A percentile compares a stretch with the other conserved stretches of the same genome.
Conservation (phyloP, 2,113 vertebrate genomes). For the Hippocampus barbouri region DNA sequence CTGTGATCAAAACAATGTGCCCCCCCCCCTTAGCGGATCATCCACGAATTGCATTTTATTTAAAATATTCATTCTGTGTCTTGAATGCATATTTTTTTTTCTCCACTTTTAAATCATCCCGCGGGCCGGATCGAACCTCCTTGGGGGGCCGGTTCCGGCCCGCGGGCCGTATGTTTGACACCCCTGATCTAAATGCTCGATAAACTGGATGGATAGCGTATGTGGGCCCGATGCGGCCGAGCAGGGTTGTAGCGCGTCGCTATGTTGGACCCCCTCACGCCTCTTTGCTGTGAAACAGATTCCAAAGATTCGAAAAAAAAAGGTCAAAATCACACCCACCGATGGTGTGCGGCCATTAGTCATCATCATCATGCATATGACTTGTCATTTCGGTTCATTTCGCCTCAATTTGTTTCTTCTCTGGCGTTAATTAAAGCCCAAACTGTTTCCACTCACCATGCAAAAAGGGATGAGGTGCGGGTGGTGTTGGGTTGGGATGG, state of each 20-base stretch:
- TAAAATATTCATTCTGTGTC: too few relatives aligned
- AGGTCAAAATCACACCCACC: constrained; percentile 29
- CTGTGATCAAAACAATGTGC: too few relatives aligned
- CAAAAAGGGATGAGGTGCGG: constrained; percentile 41
- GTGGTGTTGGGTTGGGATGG: background rate
- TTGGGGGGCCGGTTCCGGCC: too few relatives aligned
- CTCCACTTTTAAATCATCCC: too few relatives aligned
- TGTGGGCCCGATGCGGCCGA: background rate
- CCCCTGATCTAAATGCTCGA: background rate
- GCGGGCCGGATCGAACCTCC: too few relatives aligned
- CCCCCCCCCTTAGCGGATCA: too few relatives aligned
- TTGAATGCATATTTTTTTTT: too few relatives aligned
- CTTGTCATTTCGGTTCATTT: background rate
- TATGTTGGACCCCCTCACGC: too few relatives aligned
- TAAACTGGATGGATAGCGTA: background rate
- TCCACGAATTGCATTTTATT: too few relatives aligned
- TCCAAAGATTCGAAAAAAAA: constrained; percentile 38
- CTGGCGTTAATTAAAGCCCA: constrained; percentile 43
- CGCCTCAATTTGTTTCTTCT: background rate
- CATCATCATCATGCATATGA: constrained; percentile 19
- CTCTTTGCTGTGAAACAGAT: constrained; percentile 20
- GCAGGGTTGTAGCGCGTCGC: too few relatives aligned
- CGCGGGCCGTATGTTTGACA: too few relatives aligned
- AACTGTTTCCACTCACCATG: constrained; percentile 58
- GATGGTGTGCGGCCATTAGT: constrained; percentile 6